phyloP scores from a whole-genome alignment of 2,797 vertebrate genomes.

The Cirrhinus mrigala region DNA sequence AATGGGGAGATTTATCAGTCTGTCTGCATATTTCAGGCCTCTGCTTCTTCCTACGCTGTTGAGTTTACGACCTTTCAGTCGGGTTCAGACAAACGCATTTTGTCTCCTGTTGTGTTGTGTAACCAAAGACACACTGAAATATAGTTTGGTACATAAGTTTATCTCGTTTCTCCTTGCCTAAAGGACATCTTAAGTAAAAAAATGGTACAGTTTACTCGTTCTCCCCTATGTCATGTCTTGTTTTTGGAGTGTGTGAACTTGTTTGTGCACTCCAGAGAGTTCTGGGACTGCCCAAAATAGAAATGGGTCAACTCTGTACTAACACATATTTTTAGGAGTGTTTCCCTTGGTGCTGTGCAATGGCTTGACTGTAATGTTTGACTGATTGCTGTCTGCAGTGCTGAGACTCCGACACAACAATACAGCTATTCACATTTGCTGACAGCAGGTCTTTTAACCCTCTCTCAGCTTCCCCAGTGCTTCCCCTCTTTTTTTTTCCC shows the following conservation, averaged over 20 bases:
- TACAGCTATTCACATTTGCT: slow-evolving; percentile 42
- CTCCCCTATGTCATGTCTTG: neutral
- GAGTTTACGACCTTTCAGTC: neutral
- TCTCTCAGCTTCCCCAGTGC: slow-evolving; percentile 13
- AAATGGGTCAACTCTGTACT: slow-evolving; percentile 41
- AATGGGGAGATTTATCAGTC: slow-evolving; percentile 62
- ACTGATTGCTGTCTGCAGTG: slow-evolving; percentile 50
- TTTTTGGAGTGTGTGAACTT: slow-evolving; percentile 51
- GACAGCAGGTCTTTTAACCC: slow-evolving; percentile 49
- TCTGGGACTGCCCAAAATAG: slow-evolving; percentile 48
- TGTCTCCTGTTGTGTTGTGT: slow-evolving; percentile 4
- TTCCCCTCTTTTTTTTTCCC: slow-evolving; percentile 27
- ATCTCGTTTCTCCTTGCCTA: neutral
- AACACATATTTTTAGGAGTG: slow-evolving; percentile 52
- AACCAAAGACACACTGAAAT: neutral
- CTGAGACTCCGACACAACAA: slow-evolving; percentile 51
- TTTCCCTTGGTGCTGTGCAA: slow-evolving; percentile 36
- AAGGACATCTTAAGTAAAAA: slow-evolving; percentile 11
- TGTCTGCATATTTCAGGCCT: slow-evolving; percentile 59
- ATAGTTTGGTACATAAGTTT: neutral
- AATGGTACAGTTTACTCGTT: neutral
- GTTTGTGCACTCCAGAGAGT: slow-evolving; percentile 49
- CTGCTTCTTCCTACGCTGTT: slow-evolving; percentile 48
- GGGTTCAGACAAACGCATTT: neutral
- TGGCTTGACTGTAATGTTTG: slow-evolving; percentile 40